These are phyloP conservation scores for Chiridota heheva DNA, from an alignment of 35 echinoderm and acorn worm species.

Conservation along the genomic window DNA sequence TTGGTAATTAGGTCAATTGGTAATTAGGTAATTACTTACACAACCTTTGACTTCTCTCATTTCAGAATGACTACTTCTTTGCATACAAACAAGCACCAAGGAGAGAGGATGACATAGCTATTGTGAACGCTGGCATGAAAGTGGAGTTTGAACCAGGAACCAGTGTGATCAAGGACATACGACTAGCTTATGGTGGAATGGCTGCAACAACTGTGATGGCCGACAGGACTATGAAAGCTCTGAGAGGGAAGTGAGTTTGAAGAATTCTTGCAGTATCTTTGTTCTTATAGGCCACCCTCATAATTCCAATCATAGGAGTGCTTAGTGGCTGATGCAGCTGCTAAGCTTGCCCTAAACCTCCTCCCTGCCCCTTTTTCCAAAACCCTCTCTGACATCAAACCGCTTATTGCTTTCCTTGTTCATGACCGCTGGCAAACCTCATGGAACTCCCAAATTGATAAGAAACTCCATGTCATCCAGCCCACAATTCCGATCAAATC, in stretches of 20 bases:
- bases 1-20: not conserved
- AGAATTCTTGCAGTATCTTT: too few relatives aligned
- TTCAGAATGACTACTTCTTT: slow-evolving; percentile 75
- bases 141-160: slow-evolving; percentile 46
- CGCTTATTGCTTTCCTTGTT: too few relatives aligned
- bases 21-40: not conserved
- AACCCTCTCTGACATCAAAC: too few relatives aligned
- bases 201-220: slow-evolving; percentile 80
- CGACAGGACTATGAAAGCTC: slow-evolving; percentile 47
- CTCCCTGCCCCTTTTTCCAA: too few relatives aligned
- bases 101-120: slow-evolving; percentile 85
- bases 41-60: not conserved
- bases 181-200: slow-evolving; percentile 72
- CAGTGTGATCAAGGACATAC: slow-evolving; percentile 40
- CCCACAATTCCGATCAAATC: too few relatives aligned
- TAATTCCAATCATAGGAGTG: too few relatives aligned
- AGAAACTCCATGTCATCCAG: too few relatives aligned
- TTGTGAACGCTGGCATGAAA: slow-evolving; percentile 88
- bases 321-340: too few relatives aligned
- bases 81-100: slow-evolving; percentile 86
- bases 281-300: too few relatives aligned
- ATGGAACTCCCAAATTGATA: too few relatives aligned
- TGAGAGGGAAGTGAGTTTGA: slow-evolving; percentile 62
- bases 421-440: too few relatives aligned
- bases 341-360: too few relatives aligned